Evolutionary conservation across 2,113 vertebrate species (phyloP).

Genomic region (Grallaria varia): DNA sequence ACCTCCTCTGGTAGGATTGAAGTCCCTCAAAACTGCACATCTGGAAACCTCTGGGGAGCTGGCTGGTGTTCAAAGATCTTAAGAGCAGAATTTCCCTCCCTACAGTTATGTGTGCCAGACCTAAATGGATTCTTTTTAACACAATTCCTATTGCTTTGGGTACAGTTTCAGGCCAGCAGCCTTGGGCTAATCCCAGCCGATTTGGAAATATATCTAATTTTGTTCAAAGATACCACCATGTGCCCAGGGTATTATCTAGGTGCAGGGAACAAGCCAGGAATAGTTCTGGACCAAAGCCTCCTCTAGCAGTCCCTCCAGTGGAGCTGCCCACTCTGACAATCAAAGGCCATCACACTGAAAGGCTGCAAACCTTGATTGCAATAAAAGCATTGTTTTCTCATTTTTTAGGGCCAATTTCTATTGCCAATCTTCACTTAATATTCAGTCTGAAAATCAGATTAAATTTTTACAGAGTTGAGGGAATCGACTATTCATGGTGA

Average conservation of each 20-base stretch:
- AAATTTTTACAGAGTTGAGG: not conserved
- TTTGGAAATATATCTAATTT: not conserved
- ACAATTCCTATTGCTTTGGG: not conserved
- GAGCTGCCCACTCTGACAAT: not conserved
- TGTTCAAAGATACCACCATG: not conserved
- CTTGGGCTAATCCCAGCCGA: not conserved
- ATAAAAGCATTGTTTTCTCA: not conserved
- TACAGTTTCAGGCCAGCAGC: not conserved
- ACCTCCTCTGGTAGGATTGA: not conserved
- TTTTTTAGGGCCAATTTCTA: not conserved
- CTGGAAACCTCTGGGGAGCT: not conserved
- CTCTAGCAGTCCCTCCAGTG: not conserved
- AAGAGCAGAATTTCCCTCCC: not conserved
- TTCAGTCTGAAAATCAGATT: conserved; percentile 6
- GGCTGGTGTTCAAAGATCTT: not conserved
- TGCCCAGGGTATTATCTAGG: not conserved
- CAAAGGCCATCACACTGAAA: not conserved
- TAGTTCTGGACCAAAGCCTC: not conserved
- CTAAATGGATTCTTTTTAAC: not conserved
- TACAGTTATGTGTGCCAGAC: not conserved
- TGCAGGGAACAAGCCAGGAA: not conserved
- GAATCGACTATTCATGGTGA: not conserved
- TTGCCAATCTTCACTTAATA: not conserved
- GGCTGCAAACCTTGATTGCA: not conserved
- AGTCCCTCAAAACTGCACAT: not conserved